Base-by-base conservation (phyloP, 2,888 invertebrate species). In the Eledone cirrhosa region DNA sequence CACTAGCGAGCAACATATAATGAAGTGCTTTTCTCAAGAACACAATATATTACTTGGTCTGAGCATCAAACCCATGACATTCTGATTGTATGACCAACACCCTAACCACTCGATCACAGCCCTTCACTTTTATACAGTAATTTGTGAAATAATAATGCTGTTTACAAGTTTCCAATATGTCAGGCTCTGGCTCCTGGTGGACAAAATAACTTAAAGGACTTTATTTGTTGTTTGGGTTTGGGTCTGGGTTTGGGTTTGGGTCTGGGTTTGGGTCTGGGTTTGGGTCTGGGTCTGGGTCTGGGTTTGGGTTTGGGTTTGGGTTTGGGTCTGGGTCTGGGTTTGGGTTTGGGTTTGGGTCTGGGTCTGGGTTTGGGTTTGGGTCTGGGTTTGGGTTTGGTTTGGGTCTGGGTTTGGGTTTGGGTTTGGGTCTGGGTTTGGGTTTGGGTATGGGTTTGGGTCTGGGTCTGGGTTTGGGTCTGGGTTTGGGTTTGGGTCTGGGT, bases 281-380 rank as follows among this genome's bases (percentile, higher is more conserved):
- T 53, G 53, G 53, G 53, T 53, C 53, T 53, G 53, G 53, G 53
- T 53, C 53, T 53, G 53, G 53, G 53, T 53, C 53, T 53, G 53
- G 53, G 53, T 13, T 19, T 53, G 53, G 53, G 53, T 53, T 19
- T 53, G 19, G 53, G 53, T 53, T 19, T 53, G 53, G 53, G 53
- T 53, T 19, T 53, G 53, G 53, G 53, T 53, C 53, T 53, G 53
- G 19, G 53, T 53, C 53, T 53, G 53, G 53, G 53, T 53, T 19
- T 53, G 53, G 53, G 53, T 53, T 19, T 53, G 53, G 53, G 53
- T 53, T 19, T 53, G 53, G 53, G 53, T 53, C 53, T 53, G 53
- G 53, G 53, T 53, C 53, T 53, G 53, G 53, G 53, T 53, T 19
- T 53, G 53, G 53, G 53, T 53, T 19, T 53, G 53, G 53, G 53